These are phyloP conservation scores for Lepidocyrtoides sp. DNA, from an alignment of 2,888 invertebrate species.

Conservation along the genomic window DNA sequence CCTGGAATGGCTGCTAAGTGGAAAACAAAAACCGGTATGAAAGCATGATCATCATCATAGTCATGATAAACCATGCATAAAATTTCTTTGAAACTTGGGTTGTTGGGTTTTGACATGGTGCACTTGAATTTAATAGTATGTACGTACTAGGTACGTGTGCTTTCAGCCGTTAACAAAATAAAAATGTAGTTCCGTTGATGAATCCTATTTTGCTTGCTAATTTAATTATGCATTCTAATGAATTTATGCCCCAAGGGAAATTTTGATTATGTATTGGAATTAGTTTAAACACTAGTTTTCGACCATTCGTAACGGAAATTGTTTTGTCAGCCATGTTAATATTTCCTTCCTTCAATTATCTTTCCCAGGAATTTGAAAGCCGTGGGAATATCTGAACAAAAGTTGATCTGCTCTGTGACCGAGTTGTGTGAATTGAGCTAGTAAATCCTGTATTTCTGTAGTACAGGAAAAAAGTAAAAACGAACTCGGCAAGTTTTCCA, in stretches of 20 bases:
- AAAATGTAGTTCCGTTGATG: no score
- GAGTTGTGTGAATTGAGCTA: no score
- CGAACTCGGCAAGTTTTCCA: no score
- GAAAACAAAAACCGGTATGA: not conserved
- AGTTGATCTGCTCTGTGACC: no score
- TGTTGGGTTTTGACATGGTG: constrained; percentile 7
- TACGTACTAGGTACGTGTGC: not conserved
- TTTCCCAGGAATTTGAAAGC: not conserved
- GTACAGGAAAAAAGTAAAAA: no score
- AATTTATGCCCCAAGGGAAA: not conserved
- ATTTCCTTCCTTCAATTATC: not conserved
- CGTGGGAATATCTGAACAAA: no score
- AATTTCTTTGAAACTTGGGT: not conserved
- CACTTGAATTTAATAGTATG: not conserved
- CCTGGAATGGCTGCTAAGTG: no score
- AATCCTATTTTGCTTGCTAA: not conserved
- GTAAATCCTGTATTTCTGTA: no score
- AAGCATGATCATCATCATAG: not conserved
- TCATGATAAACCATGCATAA: not conserved
- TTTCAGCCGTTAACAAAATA: no score
- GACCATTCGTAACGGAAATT: not conserved
- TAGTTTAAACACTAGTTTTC: no score
- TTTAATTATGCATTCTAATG: not conserved
- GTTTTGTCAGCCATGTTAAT: not conserved
- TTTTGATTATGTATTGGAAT: no score